These are phyloP conservation scores for Lottia gigantea DNA, from an alignment of 2,888 invertebrate species.

Conservation along the genomic window DNA sequence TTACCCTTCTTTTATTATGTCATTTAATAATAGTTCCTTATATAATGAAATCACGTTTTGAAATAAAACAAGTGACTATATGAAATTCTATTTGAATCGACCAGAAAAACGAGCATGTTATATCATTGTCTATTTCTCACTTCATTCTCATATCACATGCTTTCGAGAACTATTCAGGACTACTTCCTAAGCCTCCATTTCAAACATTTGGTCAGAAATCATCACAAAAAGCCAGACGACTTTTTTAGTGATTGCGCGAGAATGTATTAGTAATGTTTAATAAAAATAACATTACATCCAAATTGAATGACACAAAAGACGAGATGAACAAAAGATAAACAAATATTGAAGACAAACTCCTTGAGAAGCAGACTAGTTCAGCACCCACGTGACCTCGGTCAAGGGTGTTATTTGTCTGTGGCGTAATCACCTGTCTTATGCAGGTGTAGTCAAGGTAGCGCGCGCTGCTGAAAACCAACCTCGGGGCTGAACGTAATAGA, in stretches of 20 bases:
- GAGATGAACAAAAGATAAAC: not conserved
- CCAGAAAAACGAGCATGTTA: too few relatives aligned
- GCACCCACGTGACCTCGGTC: constrained; percentile 9
- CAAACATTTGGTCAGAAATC: too few relatives aligned
- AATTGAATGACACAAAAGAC: not conserved
- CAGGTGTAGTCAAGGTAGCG: constrained; percentile 10
- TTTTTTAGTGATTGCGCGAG: not conserved
- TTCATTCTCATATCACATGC: too few relatives aligned
- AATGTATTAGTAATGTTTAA: not conserved
- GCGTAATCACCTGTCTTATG: constrained; percentile 8
- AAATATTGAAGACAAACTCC: not conserved
- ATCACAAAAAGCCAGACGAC: too few relatives aligned
- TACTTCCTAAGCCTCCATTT: too few relatives aligned
- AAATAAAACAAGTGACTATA: too few relatives aligned
- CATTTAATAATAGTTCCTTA: too few relatives aligned
- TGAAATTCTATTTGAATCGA: too few relatives aligned
- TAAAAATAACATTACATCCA: constrained; percentile 4
- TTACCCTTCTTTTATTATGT: too few relatives aligned
- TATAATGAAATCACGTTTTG: too few relatives aligned
- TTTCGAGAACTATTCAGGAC: too few relatives aligned
- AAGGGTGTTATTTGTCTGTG: constrained; percentile 11
- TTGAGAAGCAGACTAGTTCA: constrained; percentile 5
- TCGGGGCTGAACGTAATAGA: constrained; percentile 2
- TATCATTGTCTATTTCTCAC: too few relatives aligned
- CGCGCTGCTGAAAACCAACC: not conserved